These are phyloP conservation scores for Ectemnius cavifrons DNA, from an alignment of 2,888 invertebrate species.

Conservation along the genomic window DNA sequence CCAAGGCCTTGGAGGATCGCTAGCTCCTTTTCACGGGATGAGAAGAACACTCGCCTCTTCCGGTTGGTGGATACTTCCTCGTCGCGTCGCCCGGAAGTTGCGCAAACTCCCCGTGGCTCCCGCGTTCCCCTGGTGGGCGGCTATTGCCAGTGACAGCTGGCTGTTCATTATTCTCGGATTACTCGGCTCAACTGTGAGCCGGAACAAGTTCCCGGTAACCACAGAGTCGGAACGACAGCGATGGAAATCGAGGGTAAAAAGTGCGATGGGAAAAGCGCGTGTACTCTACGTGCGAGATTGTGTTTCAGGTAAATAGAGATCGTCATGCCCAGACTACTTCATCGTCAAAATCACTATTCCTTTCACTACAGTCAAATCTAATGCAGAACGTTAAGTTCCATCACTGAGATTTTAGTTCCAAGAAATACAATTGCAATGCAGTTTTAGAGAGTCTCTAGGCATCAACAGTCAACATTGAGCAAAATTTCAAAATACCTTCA, in stretches of 20 bases:
- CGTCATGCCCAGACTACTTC: too few species aligned
- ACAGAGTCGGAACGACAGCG: conserved; percentile 5
- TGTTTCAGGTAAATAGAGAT: conserved; percentile 6
- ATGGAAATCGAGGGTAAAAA: conserved; percentile 22
- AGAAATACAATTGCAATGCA: too few species aligned
- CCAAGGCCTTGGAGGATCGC: conserved; percentile 34
- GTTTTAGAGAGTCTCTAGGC: too few species aligned
- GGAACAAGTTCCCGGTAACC: conserved; percentile 43
- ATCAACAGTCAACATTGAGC: too few species aligned
- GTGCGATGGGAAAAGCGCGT: neutral
- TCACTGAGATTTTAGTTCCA: too few species aligned
- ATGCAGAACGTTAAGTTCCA: too few species aligned
- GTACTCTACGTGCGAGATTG: neutral
- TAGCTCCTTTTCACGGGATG: conserved; percentile 14
- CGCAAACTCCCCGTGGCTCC: conserved; percentile 62
- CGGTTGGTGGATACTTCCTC: conserved; percentile 23
- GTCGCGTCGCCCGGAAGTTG: conserved; percentile 54
- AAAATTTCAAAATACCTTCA: too few species aligned
- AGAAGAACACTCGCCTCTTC: too few species aligned
- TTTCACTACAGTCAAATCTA: too few species aligned
- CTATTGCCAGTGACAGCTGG: conserved; percentile 75
- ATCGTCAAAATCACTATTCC: too few species aligned
- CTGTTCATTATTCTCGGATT: conserved; percentile 77
- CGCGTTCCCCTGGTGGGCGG: conserved; percentile 64
- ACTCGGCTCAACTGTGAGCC: conserved; percentile 61